Conservation (phyloP, 2,797 vertebrate genomes). For the Enteromius unitaeniatus region DNA sequence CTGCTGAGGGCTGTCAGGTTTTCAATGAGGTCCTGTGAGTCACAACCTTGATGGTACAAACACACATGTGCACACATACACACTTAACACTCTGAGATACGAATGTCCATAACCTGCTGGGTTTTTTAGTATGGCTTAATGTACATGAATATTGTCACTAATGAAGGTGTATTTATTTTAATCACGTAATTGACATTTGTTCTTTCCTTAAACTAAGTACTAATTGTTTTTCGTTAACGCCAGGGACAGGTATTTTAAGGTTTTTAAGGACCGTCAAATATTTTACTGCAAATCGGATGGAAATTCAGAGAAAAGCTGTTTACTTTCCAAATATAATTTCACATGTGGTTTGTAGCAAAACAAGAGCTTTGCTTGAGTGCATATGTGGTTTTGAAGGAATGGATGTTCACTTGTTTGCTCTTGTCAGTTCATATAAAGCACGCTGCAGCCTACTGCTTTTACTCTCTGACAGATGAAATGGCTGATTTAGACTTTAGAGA, state of each 20-base stretch:
- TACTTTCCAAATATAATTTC: neutral
- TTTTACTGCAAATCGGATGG: neutral
- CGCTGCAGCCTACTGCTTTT: slow-evolving; percentile 30
- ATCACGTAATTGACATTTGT: neutral
- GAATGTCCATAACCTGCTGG: neutral
- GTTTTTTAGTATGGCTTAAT: neutral
- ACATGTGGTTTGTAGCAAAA: neutral
- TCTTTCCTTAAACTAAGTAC: neutral
- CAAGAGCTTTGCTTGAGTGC: slow-evolving; percentile 4
- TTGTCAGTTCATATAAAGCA: slow-evolving; percentile 27
- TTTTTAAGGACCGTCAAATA: neutral
- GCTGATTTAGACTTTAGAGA: slow-evolving; percentile 9
- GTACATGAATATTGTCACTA: neutral
- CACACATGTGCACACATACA: neutral
- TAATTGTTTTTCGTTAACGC: neutral
- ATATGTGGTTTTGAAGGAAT: slow-evolving; percentile 21
- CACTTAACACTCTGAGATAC: neutral
- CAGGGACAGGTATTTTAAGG: neutral
- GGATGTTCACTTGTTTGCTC: slow-evolving; percentile 35
- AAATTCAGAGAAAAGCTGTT: neutral
- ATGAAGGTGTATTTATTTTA: neutral
- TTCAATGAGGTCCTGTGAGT: slow-evolving; percentile 30
- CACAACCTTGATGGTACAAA: slow-evolving; percentile 2
- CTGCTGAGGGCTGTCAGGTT: slow-evolving; percentile 18
- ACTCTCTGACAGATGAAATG: slow-evolving; percentile 35